phyloP scores from a whole-genome alignment of 2,797 vertebrate genomes.

The Hypotaenidia okinawae region DNA sequence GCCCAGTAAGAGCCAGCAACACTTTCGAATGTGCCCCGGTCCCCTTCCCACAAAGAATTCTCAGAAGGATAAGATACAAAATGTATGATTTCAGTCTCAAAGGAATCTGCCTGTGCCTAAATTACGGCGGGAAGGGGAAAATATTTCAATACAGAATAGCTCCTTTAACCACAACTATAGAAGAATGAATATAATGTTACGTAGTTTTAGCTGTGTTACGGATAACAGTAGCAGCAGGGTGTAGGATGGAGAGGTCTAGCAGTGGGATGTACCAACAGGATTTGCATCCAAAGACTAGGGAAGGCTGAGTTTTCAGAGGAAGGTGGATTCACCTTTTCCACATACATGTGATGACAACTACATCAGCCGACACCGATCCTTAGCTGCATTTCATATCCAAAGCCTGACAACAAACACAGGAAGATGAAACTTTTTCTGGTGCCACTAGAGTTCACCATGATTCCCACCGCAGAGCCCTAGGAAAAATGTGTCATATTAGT shows the following conservation, averaged over 20 bases:
- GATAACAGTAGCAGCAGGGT: background rate
- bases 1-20: background rate
- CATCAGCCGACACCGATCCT: background rate
- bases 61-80: background rate
- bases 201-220: background rate
- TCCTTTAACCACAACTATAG: slow-evolving; percentile 13
- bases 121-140: background rate
- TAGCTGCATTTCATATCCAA: background rate
- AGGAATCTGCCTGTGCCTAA: slow-evolving; percentile 27
- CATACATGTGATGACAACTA: background rate
- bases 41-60: background rate
- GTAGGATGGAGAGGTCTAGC: background rate
- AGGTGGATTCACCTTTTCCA: background rate
- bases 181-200: slow-evolving; percentile 1
- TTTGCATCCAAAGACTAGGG: background rate
- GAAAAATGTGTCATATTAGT: slow-evolving; percentile 43
- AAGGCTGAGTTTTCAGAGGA: slow-evolving; percentile 3
- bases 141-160: background rate
- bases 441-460: slow-evolving; percentile 17
- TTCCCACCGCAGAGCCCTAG: slow-evolving; percentile 20
- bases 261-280: background rate
- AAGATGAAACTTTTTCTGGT: slow-evolving; percentile 22
- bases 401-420: slow-evolving; percentile 3
- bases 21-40: background rate
- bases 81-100: background rate